These are phyloP conservation scores for Trachops cirrhosus DNA, from an alignment of 2,797 vertebrate genomes.

Conservation along the genomic window DNA sequence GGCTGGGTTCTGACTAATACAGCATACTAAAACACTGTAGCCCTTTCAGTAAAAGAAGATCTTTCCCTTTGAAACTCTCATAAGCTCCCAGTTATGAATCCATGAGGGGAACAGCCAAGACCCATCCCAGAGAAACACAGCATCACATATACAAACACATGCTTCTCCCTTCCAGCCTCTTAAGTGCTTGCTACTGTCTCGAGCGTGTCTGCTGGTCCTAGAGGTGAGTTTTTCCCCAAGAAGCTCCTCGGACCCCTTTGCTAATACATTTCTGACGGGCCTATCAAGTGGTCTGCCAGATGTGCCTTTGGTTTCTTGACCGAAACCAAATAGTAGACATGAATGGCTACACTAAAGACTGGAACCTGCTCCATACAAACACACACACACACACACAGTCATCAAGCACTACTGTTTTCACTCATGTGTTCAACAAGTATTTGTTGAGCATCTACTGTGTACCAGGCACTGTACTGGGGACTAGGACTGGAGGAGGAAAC, in stretches of 20 bases:
- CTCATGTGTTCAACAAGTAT: background rate
- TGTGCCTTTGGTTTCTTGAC: background rate
- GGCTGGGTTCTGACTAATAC: background rate
- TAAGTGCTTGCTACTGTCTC: background rate
- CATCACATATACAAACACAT: background rate
- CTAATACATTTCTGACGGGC: background rate
- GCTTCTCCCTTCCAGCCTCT: background rate
- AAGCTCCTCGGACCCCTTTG: background rate
- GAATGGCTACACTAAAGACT: background rate
- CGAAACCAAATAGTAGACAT: background rate
- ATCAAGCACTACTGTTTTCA: background rate
- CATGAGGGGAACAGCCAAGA: background rate
- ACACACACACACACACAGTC: background rate
- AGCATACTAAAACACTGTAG: background rate
- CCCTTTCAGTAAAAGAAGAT: background rate
- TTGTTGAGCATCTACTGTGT: background rate
- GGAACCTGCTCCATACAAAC: background rate
- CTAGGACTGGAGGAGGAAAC: background rate
- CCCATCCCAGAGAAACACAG: background rate
- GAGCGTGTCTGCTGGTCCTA: background rate
- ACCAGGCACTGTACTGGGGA: background rate
- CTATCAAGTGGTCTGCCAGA: background rate
- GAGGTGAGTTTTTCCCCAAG: background rate
- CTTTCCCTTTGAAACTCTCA: background rate
- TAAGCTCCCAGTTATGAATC: background rate